Evolutionary conservation across 2,113 vertebrate genomes (phyloP).

Genomic region (Beaufortia kweichowensis): DNA sequence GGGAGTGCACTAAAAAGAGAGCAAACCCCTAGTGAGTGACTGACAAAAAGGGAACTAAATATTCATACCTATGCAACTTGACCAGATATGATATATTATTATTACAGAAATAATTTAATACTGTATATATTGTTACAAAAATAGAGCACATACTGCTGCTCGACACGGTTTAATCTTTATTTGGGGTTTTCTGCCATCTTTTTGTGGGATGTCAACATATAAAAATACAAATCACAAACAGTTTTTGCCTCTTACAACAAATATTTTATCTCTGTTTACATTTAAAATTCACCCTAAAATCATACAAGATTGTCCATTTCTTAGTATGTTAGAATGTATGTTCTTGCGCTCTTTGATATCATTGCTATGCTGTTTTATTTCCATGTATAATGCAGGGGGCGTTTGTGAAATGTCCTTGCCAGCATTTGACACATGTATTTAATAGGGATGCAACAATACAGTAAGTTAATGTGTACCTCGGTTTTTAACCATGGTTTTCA

Average conservation of each 20-base stretch:
- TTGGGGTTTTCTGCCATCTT: neutral
- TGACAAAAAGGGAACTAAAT: neutral
- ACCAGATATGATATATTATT: too few species aligned
- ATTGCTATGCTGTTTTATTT: neutral
- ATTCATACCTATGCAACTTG: neutral
- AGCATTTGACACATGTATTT: constrained; percentile 8
- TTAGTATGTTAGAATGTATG: too few species aligned
- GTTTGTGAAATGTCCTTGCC: neutral
- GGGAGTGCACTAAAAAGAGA: too few species aligned
- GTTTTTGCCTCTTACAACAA: neutral
- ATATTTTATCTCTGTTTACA: constrained; percentile 12
- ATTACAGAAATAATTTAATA: too few species aligned
- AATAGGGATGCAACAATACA: too few species aligned
- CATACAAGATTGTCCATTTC: neutral
- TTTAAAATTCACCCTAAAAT: neutral
- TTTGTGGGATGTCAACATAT: too few species aligned
- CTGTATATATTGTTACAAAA: too few species aligned
- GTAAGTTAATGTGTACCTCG: too few species aligned
- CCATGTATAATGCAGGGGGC: neutral
- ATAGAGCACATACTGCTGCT: neutral
- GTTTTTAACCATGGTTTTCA: too few species aligned
- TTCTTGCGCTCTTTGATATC: neutral
- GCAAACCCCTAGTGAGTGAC: too few species aligned
- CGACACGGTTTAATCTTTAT: neutral
- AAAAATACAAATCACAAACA: too few species aligned